Conservation (phyloP, 2,113 vertebrate species). For the Otocyon megalotis region DNA sequence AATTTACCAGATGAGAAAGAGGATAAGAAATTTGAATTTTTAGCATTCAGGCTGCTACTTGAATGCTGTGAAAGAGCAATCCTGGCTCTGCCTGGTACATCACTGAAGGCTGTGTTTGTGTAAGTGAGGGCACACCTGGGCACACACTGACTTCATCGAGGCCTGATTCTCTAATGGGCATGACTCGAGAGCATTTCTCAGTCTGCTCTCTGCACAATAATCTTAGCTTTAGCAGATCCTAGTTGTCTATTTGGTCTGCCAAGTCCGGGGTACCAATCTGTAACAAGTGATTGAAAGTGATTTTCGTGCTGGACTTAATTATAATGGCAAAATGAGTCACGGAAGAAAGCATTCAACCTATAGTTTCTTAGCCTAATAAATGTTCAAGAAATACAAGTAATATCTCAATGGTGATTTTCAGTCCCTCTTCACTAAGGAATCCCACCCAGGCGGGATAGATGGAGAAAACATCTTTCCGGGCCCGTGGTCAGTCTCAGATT, state of each 20-base stretch:
- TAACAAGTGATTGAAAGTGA: neutral
- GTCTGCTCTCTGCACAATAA: neutral
- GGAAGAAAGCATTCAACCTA: neutral
- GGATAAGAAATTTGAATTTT: neutral
- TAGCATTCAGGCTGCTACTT: neutral
- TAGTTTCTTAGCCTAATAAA: neutral
- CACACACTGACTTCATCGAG: neutral
- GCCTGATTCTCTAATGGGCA: neutral
- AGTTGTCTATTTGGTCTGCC: neutral
- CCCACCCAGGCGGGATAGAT: neutral
- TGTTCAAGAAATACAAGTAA: neutral
- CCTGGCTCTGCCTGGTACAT: neutral
- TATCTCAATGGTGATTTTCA: neutral
- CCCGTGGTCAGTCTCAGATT: neutral
- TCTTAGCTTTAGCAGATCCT: neutral
- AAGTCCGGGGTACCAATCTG: neutral
- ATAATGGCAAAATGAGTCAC: conserved; percentile 1
- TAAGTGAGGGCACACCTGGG: neutral
- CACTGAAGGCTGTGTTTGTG: neutral
- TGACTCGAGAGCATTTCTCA: neutral
- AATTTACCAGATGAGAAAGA: conserved; percentile 21
- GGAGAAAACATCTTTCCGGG: neutral
- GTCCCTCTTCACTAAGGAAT: neutral
- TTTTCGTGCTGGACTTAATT: neutral
- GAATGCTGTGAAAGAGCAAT: neutral